Evolutionary conservation across 2,888 invertebrate genomes (phyloP), one percentile per base, ranked within the genome.

Genomic region (Strigamia transsilvanica): DNA sequence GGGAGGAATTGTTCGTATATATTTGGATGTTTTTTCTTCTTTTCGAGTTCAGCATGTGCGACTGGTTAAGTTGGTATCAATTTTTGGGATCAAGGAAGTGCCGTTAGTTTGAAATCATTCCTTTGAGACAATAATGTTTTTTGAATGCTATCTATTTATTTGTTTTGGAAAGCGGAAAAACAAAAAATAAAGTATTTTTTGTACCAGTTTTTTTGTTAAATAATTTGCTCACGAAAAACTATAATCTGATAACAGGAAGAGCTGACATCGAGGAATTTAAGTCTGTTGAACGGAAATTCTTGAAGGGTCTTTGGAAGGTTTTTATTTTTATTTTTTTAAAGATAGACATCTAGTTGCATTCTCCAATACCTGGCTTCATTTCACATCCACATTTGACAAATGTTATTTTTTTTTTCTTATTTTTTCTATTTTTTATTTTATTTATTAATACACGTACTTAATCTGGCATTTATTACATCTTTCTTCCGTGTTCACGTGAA

Each of bases 181-280:
- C 23, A 32, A 27, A 73, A 73, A 4, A 1, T 73, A 73, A 32
- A 4, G 12, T 73, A 7, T 73, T 32, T 73, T 15, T 73, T 23
- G 38, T 7, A 38, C 12, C 12, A 27, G 7, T 73, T 73, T 73
- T n/a, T 73, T 73, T 73, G 12, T 51, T 18, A n/a, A 56, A 32
- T 73, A 73, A 73, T 73, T 73, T 27, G 73, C 73, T 73, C 32
- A 27, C 27, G 27, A 18, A 32, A 73, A 27, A 73, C 10, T 73
- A 73, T 73, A 73, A 73, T 73, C 73, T 73, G 73, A 73, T 73
- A 73, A 73, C 32, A 73, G 32, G 32, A 12, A 73, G 73, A 56
- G 13, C 73, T 73, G 73, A n/a, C 73, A 32, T 27, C 23, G 4
- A 73, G n/a, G 73, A 73, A 73, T 73, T 73, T 73, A 12, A 73